These are phyloP conservation scores for Vultur gryphus DNA, from an alignment of 2,797 vertebrate species.

Conservation along the genomic window DNA sequence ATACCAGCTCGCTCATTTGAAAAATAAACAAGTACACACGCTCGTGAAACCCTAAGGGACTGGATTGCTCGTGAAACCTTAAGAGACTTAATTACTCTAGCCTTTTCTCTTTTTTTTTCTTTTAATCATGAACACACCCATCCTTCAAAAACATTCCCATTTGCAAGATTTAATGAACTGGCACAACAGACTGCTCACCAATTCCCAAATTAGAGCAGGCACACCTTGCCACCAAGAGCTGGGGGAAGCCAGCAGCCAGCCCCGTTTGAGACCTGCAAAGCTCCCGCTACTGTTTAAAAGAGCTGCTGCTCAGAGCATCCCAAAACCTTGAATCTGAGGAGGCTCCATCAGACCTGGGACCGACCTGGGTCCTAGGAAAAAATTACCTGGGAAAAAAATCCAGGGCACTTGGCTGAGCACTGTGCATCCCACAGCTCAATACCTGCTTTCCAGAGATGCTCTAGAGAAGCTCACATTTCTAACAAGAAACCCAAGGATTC, in stretches of 20 bases:
- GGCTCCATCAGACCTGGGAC: not conserved
- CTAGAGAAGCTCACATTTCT: not conserved
- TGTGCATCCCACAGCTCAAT: not conserved
- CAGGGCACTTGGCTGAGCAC: not conserved
- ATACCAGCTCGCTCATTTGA: not conserved
- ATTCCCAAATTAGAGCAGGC: not conserved
- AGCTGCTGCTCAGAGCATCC: not conserved
- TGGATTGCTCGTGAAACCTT: not conserved
- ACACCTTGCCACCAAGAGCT: not conserved
- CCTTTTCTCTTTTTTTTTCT: not conserved
- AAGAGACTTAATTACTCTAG: not conserved
- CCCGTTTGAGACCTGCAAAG: not conserved
- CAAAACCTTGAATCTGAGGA: not conserved
- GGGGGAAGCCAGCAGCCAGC: not conserved
- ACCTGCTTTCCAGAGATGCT: not conserved
- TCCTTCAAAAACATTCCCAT: not conserved
- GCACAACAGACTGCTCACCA: not conserved
- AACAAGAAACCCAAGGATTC: not conserved
- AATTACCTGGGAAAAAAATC: too few relatives aligned
- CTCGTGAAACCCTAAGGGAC: not conserved
- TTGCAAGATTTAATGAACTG: not conserved
- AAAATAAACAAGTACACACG: not conserved
- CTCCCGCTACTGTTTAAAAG: not conserved
- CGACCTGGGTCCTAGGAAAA: too few relatives aligned
- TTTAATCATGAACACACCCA: not conserved